Evolutionary conservation across 2,113 vertebrate genomes (phyloP).

Genomic region (Odontophorus gujanensis): DNA sequence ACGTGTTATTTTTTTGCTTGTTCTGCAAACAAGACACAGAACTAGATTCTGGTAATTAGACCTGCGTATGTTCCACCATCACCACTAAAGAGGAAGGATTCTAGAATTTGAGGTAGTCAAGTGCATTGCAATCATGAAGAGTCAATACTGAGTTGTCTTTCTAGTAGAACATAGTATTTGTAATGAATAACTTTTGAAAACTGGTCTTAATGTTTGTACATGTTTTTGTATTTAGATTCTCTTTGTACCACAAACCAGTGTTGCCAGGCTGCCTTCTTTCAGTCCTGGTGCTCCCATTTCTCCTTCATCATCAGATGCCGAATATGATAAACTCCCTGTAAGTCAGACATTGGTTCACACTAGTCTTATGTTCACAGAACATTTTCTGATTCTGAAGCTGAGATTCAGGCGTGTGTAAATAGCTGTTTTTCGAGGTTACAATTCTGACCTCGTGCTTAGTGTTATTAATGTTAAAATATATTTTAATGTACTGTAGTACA

Average conservation of each 20-base stretch:
- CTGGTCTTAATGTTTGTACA: neutral
- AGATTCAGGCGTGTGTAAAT: neutral
- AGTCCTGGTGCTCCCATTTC: conserved; percentile 73
- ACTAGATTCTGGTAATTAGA: neutral
- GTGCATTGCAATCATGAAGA: neutral
- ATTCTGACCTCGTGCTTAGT: neutral
- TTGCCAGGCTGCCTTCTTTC: conserved; percentile 66
- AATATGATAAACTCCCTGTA: conserved; percentile 86
- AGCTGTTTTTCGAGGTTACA: neutral
- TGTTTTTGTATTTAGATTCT: conserved; percentile 81
- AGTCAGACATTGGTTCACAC: conserved; percentile 40
- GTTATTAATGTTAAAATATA: neutral
- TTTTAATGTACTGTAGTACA: neutral
- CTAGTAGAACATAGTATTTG: neutral
- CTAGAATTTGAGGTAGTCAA: neutral
- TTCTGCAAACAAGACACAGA: neutral
- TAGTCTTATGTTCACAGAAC: neutral
- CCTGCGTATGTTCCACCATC: neutral
- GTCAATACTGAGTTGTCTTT: neutral
- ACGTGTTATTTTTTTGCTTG: neutral
- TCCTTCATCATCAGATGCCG: conserved; percentile 82
- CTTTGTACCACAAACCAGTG: conserved; percentile 87
- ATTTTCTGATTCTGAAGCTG: neutral
- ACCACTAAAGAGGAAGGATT: neutral
- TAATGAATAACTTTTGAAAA: neutral